These are phyloP conservation scores for Schizotus pectinicornis DNA, from an alignment of 2,888 invertebrate genomes.

Conservation along the genomic window DNA sequence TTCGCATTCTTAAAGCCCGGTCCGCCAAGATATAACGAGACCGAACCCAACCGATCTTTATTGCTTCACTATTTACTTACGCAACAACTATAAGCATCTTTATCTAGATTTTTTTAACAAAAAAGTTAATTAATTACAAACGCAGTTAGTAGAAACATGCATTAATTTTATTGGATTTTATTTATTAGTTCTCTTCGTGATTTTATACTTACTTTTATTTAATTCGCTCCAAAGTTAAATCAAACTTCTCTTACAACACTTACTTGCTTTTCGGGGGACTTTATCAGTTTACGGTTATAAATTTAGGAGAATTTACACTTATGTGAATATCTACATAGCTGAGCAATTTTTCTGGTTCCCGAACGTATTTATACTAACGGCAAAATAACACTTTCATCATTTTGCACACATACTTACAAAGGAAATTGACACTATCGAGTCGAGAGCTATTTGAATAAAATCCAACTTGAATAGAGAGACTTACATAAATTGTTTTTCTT, in stretches of 20 bases:
- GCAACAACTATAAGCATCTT: conserved; percentile 34
- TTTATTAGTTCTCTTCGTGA: conserved; percentile 39
- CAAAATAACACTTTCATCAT: conserved; percentile 48
- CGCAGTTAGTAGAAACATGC: conserved; percentile 22
- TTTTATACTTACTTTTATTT: conserved; percentile 14
- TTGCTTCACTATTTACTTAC: conserved; percentile 33
- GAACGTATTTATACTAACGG: conserved; percentile 57
- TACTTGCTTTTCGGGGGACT: neutral
- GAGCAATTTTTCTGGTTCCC: conserved; percentile 58
- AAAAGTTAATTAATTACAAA: conserved; percentile 2
- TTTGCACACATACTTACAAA: conserved; percentile 47
- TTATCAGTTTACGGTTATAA: neutral
- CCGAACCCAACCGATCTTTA: conserved; percentile 19
- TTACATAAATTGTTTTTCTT: conserved; percentile 35
- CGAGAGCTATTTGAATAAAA: conserved; percentile 56
- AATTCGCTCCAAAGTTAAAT: neutral
- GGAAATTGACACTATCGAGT: conserved; percentile 55
- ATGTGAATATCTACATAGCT: conserved; percentile 50
- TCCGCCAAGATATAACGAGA: conserved; percentile 21
- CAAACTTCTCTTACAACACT: neutral
- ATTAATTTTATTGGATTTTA: conserved; percentile 45
- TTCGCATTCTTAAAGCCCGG: conserved; percentile 31
- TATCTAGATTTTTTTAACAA: conserved; percentile 14
- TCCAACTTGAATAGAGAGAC: conserved; percentile 44
- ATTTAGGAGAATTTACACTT: conserved; percentile 31